Conservation (phyloP, 2,888 invertebrate species). For the Lampropteryx suffumata region DNA sequence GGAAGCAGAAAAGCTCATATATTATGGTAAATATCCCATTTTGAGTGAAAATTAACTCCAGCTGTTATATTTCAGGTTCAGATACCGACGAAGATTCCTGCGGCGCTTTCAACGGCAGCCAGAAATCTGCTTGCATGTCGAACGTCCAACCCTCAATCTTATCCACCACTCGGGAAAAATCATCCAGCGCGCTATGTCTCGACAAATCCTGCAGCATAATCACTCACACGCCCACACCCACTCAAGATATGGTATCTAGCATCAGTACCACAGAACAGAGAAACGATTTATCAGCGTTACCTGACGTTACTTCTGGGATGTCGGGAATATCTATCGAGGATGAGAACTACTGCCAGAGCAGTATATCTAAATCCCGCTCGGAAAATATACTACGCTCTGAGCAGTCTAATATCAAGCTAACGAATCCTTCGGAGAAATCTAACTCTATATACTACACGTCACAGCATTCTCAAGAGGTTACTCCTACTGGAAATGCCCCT, state of each 20-base stretch:
- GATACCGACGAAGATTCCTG: constrained; percentile 80
- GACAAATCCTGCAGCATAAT: constrained; percentile 75
- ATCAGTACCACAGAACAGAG: constrained; percentile 77
- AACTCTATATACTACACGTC: constrained; percentile 79
- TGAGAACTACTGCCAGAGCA: constrained; percentile 71
- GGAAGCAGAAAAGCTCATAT: too few relatives aligned
- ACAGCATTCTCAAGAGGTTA: constrained; percentile 75
- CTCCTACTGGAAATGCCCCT: constrained; percentile 67
- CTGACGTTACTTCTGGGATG: constrained; percentile 76
- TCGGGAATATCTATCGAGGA: constrained; percentile 79
- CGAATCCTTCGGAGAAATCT: constrained; percentile 62
- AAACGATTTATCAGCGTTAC: constrained; percentile 71
- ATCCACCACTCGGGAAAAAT: constrained; percentile 70
- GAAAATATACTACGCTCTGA: constrained; percentile 76
- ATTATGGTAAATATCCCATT: too few relatives aligned
- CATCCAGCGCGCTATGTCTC: constrained; percentile 75
- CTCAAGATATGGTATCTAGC: constrained; percentile 80
- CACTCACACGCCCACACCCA: constrained; percentile 78
- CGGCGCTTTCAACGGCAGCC: constrained; percentile 75
- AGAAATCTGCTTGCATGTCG: constrained; percentile 75
- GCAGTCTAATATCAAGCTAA: constrained; percentile 59
- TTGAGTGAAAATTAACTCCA: too few relatives aligned
- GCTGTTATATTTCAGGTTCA: constrained; percentile 50
- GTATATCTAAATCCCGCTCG: constrained; percentile 76
- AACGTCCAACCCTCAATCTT: constrained; percentile 72